These are phyloP conservation scores for Ptyas mucosa DNA, from an alignment of 2,113 vertebrate genomes.

Conservation along the genomic window DNA sequence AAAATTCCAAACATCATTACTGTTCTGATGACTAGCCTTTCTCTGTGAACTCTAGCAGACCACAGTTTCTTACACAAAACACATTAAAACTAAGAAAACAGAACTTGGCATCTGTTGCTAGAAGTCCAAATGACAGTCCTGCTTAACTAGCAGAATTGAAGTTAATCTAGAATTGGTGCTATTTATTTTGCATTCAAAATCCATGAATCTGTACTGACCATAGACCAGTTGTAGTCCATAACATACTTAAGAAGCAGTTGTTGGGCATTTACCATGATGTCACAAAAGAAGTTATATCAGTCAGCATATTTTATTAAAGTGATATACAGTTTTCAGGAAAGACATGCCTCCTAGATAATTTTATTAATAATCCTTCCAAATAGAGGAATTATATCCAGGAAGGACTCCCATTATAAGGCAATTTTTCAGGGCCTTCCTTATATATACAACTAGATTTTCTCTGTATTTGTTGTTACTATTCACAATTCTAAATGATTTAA, in stretches of 20 bases:
- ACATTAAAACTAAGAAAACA: neutral
- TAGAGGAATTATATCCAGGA: neutral
- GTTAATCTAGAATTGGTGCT: neutral
- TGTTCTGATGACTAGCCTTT: neutral
- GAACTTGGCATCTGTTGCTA: neutral
- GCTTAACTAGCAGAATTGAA: neutral
- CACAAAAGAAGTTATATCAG: neutral
- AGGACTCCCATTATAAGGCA: neutral
- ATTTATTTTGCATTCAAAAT: neutral
- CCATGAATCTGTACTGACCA: neutral
- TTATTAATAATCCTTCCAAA: neutral
- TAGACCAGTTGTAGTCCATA: neutral
- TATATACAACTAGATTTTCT: neutral
- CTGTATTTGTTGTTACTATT: neutral
- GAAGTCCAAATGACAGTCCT: neutral
- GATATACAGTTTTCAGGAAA: neutral
- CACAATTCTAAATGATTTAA: neutral
- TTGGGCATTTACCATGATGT: neutral
- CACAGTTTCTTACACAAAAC: neutral
- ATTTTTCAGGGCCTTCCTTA: neutral
- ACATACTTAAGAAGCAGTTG: neutral
- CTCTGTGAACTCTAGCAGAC: neutral
- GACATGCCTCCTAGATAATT: neutral
- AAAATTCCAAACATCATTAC: neutral
- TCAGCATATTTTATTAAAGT: neutral